These are phyloP conservation scores for Patella ulyssiponensis DNA, from an alignment of 2,888 invertebrate species.

Conservation along the genomic window DNA sequence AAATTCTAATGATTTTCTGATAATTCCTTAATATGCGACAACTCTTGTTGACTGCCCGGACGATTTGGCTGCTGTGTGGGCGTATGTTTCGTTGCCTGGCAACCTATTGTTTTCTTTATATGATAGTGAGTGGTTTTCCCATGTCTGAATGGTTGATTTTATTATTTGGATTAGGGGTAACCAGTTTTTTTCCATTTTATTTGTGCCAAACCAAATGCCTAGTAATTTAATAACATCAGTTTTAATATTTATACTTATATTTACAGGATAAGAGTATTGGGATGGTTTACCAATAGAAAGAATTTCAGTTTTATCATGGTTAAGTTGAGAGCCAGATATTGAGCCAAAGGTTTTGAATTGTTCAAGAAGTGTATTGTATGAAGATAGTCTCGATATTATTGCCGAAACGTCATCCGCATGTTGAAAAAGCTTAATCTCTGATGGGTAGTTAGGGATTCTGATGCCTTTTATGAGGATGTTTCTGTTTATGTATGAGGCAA, in stretches of 20 bases:
- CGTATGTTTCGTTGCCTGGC: no score
- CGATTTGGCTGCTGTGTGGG: no score
- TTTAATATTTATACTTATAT: no score
- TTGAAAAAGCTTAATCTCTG: background rate
- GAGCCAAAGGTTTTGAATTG: background rate
- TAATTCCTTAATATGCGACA: no score
- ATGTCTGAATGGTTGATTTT: background rate
- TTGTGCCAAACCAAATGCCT: no score
- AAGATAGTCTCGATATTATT: background rate
- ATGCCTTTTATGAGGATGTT: background rate
- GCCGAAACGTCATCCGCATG: conserved; percentile 2
- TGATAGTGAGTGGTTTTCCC: background rate
- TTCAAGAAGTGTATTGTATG: background rate
- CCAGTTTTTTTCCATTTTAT: no score
- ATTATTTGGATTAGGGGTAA: no score
- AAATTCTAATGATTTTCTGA: no score
- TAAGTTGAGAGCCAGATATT: background rate
- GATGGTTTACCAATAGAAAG: background rate
- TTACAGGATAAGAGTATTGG: no score
- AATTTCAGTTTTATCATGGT: background rate
- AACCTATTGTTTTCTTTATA: no score
- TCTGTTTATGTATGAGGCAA: background rate
- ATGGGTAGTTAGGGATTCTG: background rate
- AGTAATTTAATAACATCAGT: no score
- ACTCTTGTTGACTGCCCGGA: no score